Evolutionary conservation across 2,797 vertebrate genomes (phyloP), one percentile per base, ranked within the genome.

Genomic region (Peromyscus melanophrys): DNA sequence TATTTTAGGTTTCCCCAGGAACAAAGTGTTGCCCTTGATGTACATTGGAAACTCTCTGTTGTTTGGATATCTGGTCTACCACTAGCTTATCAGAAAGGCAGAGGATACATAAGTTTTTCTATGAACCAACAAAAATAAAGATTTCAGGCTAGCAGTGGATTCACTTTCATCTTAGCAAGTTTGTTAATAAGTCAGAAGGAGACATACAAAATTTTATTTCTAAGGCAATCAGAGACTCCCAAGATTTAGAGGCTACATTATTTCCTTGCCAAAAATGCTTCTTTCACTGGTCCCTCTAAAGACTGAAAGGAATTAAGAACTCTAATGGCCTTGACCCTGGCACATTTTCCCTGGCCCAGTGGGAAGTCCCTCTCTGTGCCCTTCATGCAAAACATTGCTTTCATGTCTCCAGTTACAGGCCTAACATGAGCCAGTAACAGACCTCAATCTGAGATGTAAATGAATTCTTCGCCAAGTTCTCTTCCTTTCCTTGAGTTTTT

Each of bases 191-290:
- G 16, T 75, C 80, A 69, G 78, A 92, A 92, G 16, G 8, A 86
- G 65, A 37, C 11, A 37, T n/a, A 55, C 25, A 94, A 93, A 61
- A 29, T n/a, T 63, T 92, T 67, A 57, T 71, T 94, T 93, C n/a
- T 78, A 67, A 95, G 87, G 49, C 1, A 75, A 34, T 19, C 40
- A 76, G 67, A 8, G 73, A 78, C 77, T 65, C 65, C 31, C 9
- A 27, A 81, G 29, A 84, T 46, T 31, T 59, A 87, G n/a, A 65
- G 2, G 46, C 27, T 65, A 80, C 90, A 27, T 6, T 46, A 13
- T 13, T 90, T 77, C 46, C n/a, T 78, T 92, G 31, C 55, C 57
- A 61, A 83, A 85, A 29, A 31, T 3, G 9, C 21, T 29, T 91
- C 83, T 82, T 34, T 1, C n/a, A 21, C 14, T 2, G 1, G 34